A percentile compares a stretch with the other conserved stretches of the same genome.
Conservation (phyloP, 1,140 invertebrate species). For the Maniola jurtina region DNA sequence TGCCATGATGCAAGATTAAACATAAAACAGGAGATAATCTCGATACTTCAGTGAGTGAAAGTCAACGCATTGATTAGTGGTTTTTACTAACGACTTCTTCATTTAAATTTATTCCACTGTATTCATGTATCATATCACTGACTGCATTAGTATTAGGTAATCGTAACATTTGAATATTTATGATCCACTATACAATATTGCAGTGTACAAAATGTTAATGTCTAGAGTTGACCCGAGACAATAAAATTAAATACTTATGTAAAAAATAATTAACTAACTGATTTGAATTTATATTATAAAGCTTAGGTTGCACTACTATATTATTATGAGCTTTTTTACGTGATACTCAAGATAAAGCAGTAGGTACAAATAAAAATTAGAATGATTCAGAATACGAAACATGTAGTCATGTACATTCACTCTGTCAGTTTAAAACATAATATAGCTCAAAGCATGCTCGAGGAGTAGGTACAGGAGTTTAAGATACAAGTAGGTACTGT, state of each 20-base stretch:
- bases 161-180: constrained; percentile 16
- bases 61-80: constrained; percentile 16
- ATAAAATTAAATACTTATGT: neutral
- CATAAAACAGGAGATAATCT: constrained; percentile 15
- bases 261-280: neutral
- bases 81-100: constrained; percentile 30
- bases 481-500: no score
- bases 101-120: constrained; percentile 28
- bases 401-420: no score
- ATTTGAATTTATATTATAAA: no score
- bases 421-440: no score
- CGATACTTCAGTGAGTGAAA: constrained; percentile 25
- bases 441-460: no score
- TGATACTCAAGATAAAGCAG: no score
- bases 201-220: neutral
- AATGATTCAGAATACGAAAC: no score
- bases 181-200: no score
- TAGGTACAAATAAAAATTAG: no score
- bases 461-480: no score
- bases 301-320: no score
- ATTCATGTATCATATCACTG: neutral
- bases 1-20: neutral
- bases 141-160: constrained; percentile 13
- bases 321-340: no score
- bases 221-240: neutral